A percentile compares a stretch with the other conserved stretches of the same genome.
Evolutionary conservation across 2,113 vertebrate species (phyloP).

Genomic region (Myodes glareolus): DNA sequence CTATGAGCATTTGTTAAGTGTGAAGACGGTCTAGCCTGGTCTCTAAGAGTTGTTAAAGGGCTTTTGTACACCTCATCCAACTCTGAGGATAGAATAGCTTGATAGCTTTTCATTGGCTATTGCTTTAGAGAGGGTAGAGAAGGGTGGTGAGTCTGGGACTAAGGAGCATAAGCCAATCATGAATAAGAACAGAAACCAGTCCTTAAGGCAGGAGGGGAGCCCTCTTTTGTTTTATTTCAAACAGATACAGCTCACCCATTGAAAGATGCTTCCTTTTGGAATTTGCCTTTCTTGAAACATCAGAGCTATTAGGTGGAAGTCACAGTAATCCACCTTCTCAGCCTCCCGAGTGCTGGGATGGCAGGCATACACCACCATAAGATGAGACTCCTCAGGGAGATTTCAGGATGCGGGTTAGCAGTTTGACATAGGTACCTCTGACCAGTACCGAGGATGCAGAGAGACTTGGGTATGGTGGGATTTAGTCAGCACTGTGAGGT

Average conservation of each 20-base stretch:
- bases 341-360: not conserved
- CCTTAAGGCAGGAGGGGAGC: not conserved
- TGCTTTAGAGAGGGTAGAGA: not conserved
- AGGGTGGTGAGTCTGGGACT: slow-evolving; percentile 3
- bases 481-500: not conserved
- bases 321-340: not conserved
- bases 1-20: not conserved
- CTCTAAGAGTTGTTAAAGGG: not conserved
- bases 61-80: not conserved
- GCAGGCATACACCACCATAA: not conserved
- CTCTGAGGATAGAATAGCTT: not conserved
- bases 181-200: slow-evolving; percentile 39
- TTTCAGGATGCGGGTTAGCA: not conserved
- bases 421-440: not conserved
- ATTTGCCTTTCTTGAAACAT: not conserved
- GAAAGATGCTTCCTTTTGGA: not conserved
- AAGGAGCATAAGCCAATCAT: slow-evolving; percentile 51
- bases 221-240: slow-evolving; percentile 17
- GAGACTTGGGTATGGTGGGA: not conserved
- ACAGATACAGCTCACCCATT: not conserved
- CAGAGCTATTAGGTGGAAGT: not conserved
- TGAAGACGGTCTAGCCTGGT: not conserved
- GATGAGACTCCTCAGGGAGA: not conserved
- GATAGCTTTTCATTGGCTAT: not conserved
- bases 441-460: not conserved